A percentile compares a stretch with the other conserved stretches of the same genome.
Conservation (phyloP, 2,113 vertebrate species). For the Ceyx melanurus region DNA sequence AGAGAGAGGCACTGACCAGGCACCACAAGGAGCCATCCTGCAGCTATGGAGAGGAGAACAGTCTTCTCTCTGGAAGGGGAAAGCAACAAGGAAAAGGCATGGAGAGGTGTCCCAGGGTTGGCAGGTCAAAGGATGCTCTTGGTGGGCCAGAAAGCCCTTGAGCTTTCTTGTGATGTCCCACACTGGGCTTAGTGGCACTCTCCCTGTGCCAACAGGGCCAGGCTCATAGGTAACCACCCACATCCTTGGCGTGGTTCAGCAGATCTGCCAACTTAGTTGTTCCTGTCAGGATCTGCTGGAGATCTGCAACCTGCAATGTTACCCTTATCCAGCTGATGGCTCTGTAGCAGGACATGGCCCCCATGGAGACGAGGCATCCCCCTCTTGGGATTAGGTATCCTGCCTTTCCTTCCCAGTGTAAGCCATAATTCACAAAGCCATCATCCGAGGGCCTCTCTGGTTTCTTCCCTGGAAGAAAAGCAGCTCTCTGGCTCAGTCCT, state of each 20-base stretch:
- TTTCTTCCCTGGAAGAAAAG: not conserved
- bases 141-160: not conserved
- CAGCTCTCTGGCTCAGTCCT: not conserved
- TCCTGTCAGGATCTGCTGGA: not conserved
- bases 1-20: not conserved
- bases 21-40: not conserved
- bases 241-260: not conserved
- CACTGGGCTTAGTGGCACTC: not conserved
- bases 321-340: not conserved
- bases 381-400: not conserved
- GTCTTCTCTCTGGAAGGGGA: no score
- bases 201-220: not conserved
- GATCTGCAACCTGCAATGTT: not conserved
- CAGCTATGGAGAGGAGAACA: not conserved
- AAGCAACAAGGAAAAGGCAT: not conserved
- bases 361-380: not conserved
- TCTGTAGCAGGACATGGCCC: not conserved
- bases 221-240: not conserved
- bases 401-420: not conserved
- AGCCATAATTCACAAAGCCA: not conserved
- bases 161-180: rapidly evolving
- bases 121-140: not conserved
- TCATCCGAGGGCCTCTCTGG: not conserved
- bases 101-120: not conserved
- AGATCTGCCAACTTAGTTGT: not conserved